Base-by-base conservation (phyloP, 2,888 invertebrate genomes). In the Aleiodes leptofemur region DNA sequence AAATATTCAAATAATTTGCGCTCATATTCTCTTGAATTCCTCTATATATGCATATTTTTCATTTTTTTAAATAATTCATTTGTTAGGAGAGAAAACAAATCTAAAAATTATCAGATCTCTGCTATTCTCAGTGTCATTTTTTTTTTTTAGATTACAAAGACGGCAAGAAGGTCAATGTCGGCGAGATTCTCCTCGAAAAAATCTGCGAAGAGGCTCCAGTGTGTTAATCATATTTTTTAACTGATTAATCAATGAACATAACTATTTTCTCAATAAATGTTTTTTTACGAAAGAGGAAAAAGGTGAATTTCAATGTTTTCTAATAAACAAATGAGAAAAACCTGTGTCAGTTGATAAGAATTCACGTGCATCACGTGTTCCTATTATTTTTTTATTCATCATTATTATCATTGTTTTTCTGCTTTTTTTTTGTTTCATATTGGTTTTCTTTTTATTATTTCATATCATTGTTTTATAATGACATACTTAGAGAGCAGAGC, bases 121-220 rank as follows among this genome's bases (percentile, higher is more conserved):
- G 23, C 23, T 23, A 2, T 23, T 23, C 2, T 23, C 23, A 23
- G 23, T 23, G 23, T 23, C 6, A 4, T 11, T 0, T 13, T 72
- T 64, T 74, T 69, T 74, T 89, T 87, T 23, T 86, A 91, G 91
- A 91, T 74, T 86, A 86, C 0, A 87, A 91, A 43, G 79, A 83
- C 0, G 86, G 89, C 16, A 74, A 64, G 8, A 79, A 70, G 75
- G 76, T 82, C 0, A 92, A 92, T 77, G 78, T 92, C 29, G 91
- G 91, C 0, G 88, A 91, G 38, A 82, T 92, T 0, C 81, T 92
- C 7, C 81, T 92, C 0, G 83, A 90, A 5, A 82, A 81, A 56
- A 82, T 87, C 29, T 73, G 70, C 11, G 77, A 56, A 43, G n/a
- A 78, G 59, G 66, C 72, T 71, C 16, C 68, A 7, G 48, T 59